Evolutionary conservation across 2,888 invertebrate genomes (phyloP).

Genomic region (Polylopha cassiicola): DNA sequence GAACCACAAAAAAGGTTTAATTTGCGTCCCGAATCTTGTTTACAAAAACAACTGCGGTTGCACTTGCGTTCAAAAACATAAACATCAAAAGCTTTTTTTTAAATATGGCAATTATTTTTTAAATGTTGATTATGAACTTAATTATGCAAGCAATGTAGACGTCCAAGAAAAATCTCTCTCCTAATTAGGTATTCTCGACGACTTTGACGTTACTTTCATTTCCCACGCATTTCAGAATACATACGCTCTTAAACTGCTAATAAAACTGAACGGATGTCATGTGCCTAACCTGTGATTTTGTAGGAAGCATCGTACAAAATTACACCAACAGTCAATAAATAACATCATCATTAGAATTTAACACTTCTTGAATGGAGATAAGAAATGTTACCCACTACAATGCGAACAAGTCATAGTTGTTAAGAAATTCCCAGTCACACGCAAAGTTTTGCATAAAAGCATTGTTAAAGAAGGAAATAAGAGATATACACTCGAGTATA

Average conservation of each 20-base stretch:
- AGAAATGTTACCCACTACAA: slow-evolving; percentile 14
- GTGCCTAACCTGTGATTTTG: slow-evolving; percentile 22
- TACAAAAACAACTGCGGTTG: too few species aligned
- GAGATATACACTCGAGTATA: slow-evolving; percentile 24
- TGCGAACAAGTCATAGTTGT: slow-evolving; percentile 23
- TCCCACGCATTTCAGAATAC: slow-evolving; percentile 30
- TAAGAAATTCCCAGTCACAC: slow-evolving; percentile 48
- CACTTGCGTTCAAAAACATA: too few species aligned
- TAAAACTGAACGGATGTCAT: slow-evolving; percentile 33
- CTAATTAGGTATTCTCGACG: slow-evolving; percentile 17
- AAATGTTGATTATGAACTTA: too few species aligned
- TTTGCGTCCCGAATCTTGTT: too few species aligned
- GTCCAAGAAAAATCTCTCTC: slow-evolving; percentile 12
- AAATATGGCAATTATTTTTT: too few species aligned
- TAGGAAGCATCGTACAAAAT: slow-evolving; percentile 24
- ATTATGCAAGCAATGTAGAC: not conserved
- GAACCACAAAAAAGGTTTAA: too few species aligned
- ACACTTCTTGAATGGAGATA: slow-evolving; percentile 24
- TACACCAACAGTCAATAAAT: slow-evolving; percentile 10
- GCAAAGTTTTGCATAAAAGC: slow-evolving; percentile 46
- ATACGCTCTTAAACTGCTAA: not conserved
- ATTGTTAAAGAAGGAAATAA: slow-evolving; percentile 41
- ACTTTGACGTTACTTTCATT: slow-evolving; percentile 15
- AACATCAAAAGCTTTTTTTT: too few species aligned
- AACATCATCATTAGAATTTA: slow-evolving; percentile 25